A percentile compares a stretch with the other conserved stretches of the same genome.
Conservation (phyloP, 2,113 vertebrate species). For the Hipposideros armiger region DNA sequence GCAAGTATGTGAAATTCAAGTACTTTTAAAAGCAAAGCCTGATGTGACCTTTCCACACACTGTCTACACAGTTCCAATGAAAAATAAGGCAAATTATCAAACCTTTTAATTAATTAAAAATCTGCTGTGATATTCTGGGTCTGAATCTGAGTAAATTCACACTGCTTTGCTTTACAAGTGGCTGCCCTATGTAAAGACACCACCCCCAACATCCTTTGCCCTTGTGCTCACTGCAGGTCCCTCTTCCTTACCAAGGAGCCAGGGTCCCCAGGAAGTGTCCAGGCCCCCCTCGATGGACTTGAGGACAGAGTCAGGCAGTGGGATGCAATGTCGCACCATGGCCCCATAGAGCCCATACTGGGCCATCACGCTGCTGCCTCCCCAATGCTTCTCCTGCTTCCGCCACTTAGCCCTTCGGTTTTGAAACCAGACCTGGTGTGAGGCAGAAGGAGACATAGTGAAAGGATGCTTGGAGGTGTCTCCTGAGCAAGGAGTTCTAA, state of each 20-base stretch:
- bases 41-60: background rate
- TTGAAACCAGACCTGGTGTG: constrained; percentile 96
- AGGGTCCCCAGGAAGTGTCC: constrained; percentile 95
- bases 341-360: constrained; percentile 97
- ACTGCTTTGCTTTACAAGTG: background rate
- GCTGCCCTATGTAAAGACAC: background rate
- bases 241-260: constrained; percentile 94
- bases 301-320: constrained; percentile 94
- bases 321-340: constrained; percentile 98
- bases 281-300: constrained; percentile 93
- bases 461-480: background rate
- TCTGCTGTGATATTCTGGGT: background rate
- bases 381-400: constrained; percentile 98
- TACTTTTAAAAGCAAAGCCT: background rate
- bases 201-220: background rate
- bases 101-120: background rate
- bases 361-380: constrained; percentile 97
- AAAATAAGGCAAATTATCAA: background rate
- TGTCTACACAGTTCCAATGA: background rate
- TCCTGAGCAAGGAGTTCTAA: background rate
- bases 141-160: background rate
- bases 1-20: background rate
- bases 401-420: constrained; percentile 98
- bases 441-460: background rate
- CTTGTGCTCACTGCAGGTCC: background rate